Evolutionary conservation across 1,140 invertebrate genomes (phyloP).

Genomic region (Formica selysi): DNA sequence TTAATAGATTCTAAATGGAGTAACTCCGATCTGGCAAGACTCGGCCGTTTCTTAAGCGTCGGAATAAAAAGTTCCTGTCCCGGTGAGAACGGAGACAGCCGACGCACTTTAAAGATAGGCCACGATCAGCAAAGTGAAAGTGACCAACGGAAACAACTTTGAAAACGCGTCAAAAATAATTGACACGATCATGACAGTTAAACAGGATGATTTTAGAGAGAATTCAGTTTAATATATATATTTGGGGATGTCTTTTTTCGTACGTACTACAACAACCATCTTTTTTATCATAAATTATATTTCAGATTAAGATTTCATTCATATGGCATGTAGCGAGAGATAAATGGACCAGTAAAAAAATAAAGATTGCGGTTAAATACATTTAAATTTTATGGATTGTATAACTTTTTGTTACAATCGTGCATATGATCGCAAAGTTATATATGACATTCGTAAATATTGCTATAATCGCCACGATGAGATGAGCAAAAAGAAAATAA

Average conservation of each 20-base stretch:
- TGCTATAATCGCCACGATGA: not conserved
- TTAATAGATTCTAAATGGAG: constrained; percentile 81
- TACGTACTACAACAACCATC: not conserved
- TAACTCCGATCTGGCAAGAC: constrained; percentile 75
- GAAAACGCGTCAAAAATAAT: constrained; percentile 22
- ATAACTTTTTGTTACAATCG: not conserved
- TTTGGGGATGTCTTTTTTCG: not conserved
- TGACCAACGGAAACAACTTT: constrained; percentile 16
- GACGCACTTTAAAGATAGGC: constrained; percentile 23
- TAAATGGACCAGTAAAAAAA: not conserved
- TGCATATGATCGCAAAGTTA: not conserved
- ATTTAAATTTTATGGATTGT: constrained; percentile 16
- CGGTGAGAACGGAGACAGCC: constrained; percentile 30
- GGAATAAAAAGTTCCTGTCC: constrained; percentile 71
- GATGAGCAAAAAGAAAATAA: constrained; percentile 18
- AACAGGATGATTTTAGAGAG: not conserved
- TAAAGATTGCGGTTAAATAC: not conserved
- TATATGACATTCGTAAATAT: constrained; percentile 12
- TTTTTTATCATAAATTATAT: not conserved
- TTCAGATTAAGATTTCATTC: not conserved
- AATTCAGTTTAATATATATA: not conserved
- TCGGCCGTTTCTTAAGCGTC: constrained; percentile 69
- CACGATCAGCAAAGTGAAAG: constrained; percentile 45
- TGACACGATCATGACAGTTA: not conserved
- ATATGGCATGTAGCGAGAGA: not conserved